Conservation (phyloP, 1,140 invertebrate species). For the Dreissena rostriformis region DNA sequence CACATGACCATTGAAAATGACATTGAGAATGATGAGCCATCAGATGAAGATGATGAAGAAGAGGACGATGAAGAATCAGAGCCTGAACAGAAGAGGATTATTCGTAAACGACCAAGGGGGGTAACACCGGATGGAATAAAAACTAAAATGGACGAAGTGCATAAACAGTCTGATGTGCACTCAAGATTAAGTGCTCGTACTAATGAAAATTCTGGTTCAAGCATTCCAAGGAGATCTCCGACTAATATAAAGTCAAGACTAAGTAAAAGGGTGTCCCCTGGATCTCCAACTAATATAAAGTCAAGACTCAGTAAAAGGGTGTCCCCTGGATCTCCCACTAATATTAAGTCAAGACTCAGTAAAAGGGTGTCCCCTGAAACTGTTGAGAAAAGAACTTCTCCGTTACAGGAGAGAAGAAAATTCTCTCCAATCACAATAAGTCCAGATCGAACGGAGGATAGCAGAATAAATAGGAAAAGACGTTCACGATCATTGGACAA, state of each 20-base stretch:
- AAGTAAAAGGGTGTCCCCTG: background rate
- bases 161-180: conserved; percentile 32
- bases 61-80: conserved; percentile 39
- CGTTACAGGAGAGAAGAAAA: background rate
- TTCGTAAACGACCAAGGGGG: background rate
- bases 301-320: background rate
- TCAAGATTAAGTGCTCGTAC: conserved; percentile 35
- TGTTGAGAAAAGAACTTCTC: too few relatives aligned
- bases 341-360: conserved; percentile 49
- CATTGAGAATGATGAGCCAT: conserved; percentile 9
- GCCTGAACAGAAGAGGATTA: conserved; percentile 22
- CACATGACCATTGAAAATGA: conserved; percentile 56
- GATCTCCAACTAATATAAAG: conserved; percentile 35
- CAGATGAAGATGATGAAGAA: conserved; percentile 21
- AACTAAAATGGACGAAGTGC: conserved; percentile 45
- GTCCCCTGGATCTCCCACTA: conserved; percentile 31
- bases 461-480: conserved; percentile 24
- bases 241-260: conserved; percentile 25
- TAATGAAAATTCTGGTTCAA: background rate
- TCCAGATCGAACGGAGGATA: conserved; percentile 30
- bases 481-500: conserved; percentile 30
- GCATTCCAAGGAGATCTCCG: conserved; percentile 13
- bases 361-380: conserved; percentile 37
- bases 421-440: background rate
- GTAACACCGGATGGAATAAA: conserved; percentile 16